These are phyloP conservation scores for Ormyrus thymus DNA, from an alignment of 2,888 invertebrate species.

Conservation along the genomic window DNA sequence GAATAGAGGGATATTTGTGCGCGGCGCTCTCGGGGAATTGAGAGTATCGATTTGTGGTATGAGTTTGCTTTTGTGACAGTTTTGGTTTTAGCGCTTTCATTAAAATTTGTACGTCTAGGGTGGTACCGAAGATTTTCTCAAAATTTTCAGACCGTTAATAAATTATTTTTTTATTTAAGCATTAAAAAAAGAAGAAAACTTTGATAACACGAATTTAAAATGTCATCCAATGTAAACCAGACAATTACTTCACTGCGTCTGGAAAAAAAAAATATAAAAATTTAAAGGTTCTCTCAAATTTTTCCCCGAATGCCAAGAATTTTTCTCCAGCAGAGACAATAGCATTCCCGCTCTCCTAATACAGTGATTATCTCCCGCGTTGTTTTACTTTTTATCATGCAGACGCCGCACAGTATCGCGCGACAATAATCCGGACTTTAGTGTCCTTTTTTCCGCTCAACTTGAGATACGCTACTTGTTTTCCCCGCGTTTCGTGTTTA, in stretches of 20 bases:
- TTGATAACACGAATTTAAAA: too few relatives aligned
- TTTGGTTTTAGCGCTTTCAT: too few relatives aligned
- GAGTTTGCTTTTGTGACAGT: neutral
- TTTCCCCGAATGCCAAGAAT: neutral
- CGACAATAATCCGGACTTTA: slow-evolving; percentile 52
- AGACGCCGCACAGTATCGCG: slow-evolving; percentile 42
- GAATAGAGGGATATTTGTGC: too few relatives aligned
- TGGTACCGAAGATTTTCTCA: too few relatives aligned
- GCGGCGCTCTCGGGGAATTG: neutral
- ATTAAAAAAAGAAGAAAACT: too few relatives aligned
- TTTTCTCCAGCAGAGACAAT: neutral
- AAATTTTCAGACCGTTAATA: too few relatives aligned
- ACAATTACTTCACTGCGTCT: too few relatives aligned
- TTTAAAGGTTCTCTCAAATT: too few relatives aligned
- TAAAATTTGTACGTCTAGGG: too few relatives aligned
- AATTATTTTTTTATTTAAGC: too few relatives aligned
- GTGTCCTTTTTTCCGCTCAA: slow-evolving; percentile 19
- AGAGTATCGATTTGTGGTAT: neutral
- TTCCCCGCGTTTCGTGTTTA: neutral
- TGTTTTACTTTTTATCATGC: slow-evolving; percentile 9
- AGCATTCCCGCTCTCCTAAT: slow-evolving; percentile 10
- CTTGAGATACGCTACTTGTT: slow-evolving; percentile 1
- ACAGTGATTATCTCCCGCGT: slow-evolving; percentile 5
- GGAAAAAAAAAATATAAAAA: too few relatives aligned
- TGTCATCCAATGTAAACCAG: too few relatives aligned